Evolutionary conservation across 2,888 invertebrate species (phyloP).

Genomic region (Cheilosia soror): DNA sequence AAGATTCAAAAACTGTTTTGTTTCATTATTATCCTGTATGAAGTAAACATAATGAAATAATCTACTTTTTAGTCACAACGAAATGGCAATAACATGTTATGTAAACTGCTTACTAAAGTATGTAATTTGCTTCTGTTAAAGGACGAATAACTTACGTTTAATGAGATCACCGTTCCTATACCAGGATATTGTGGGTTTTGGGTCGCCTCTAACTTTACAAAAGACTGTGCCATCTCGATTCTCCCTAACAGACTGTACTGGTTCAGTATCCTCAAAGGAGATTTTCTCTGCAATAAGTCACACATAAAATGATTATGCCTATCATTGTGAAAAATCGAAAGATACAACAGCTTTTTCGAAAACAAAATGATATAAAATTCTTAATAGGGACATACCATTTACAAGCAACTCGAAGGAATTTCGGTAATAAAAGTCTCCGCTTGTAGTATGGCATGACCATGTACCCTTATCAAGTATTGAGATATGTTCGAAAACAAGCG

Average conservation of each 20-base stretch:
- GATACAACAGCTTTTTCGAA: not conserved
- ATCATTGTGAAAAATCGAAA: not conserved
- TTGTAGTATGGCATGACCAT: slow-evolving; percentile 84
- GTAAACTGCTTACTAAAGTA: too few species aligned
- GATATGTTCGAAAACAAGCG: slow-evolving; percentile 84
- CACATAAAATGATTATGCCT: slow-evolving; percentile 53
- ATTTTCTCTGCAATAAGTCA: slow-evolving; percentile 84
- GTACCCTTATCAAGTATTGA: slow-evolving; percentile 84
- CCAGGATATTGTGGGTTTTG: slow-evolving; percentile 84
- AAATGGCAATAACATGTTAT: not conserved
- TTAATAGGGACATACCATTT: slow-evolving; percentile 81
- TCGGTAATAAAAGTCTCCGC: slow-evolving; percentile 78
- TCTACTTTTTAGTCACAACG: not conserved
- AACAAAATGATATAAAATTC: slow-evolving; percentile 14
- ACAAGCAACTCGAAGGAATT: slow-evolving; percentile 83
- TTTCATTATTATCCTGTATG: slow-evolving; percentile 28
- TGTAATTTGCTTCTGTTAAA: not conserved
- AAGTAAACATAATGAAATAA: not conserved
- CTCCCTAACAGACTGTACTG: slow-evolving; percentile 85
- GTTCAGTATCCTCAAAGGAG: slow-evolving; percentile 85
- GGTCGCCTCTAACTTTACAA: slow-evolving; percentile 84
- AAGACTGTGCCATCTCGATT: slow-evolving; percentile 84
- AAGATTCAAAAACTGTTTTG: slow-evolving; percentile 37
- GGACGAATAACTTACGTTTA: slow-evolving; percentile 79
- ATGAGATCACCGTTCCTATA: slow-evolving; percentile 83